Conservation (phyloP, 2,797 vertebrate genomes). For the Bothrops alternatus region DNA sequence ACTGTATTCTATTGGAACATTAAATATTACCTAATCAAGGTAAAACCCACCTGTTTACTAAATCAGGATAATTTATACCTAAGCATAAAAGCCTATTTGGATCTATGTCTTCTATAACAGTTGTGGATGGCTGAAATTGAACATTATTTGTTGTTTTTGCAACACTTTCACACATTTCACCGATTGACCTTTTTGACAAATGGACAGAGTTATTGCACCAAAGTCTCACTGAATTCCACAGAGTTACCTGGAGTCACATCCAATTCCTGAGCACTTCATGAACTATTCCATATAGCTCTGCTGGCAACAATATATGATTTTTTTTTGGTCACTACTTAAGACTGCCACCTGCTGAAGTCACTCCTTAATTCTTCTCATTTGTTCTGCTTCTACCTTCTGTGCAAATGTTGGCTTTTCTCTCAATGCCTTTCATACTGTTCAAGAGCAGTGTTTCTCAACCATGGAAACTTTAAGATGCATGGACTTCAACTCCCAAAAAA, state of each 20-base stretch:
- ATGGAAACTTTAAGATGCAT: too few relatives aligned
- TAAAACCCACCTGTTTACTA: neutral
- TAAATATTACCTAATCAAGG: neutral
- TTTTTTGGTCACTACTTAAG: neutral
- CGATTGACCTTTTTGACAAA: neutral
- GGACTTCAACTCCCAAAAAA: too few relatives aligned
- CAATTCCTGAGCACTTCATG: neutral
- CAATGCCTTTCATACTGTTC: neutral
- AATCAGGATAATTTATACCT: neutral
- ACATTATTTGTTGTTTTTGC: neutral
- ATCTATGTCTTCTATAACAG: neutral
- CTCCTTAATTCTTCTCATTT: neutral
- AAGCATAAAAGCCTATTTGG: neutral
- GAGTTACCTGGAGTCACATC: neutral
- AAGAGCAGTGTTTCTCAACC: too few relatives aligned
- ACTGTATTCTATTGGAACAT: neutral
- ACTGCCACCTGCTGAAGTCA: neutral
- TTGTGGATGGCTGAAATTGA: neutral
- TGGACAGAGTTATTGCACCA: neutral
- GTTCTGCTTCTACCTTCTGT: neutral
- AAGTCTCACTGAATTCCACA: neutral
- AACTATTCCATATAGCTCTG: neutral
- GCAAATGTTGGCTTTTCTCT: neutral
- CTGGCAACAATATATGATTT: neutral
- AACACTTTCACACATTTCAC: neutral